Percentiles rank a stretch among this genome's conserved stretches.
phyloP scores from a whole-genome alignment of 2,113 vertebrate genomes.

The Nothobranchius kuhntae region DNA sequence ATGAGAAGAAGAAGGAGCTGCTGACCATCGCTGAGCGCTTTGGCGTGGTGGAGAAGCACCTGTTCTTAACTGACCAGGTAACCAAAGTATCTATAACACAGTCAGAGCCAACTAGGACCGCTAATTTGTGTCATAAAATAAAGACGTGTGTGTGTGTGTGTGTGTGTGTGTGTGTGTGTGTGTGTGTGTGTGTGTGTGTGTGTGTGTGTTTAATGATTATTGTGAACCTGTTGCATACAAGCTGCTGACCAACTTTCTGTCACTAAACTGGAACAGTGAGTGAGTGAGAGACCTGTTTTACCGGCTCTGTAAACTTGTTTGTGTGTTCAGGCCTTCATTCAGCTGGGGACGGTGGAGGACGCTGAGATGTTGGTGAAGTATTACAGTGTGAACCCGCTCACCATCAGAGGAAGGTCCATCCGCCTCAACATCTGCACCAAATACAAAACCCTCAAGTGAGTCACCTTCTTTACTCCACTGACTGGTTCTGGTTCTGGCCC shows the following conservation, averaged over 20 bases:
- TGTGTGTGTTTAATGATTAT: too few species aligned
- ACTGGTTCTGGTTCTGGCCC: too few species aligned
- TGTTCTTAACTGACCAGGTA: slow-evolving; percentile 78
- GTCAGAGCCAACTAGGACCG: not conserved
- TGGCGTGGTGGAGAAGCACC: slow-evolving; percentile 78
- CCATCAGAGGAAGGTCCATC: slow-evolving; percentile 64
- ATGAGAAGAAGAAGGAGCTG: slow-evolving; percentile 77
- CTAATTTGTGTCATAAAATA: too few species aligned
- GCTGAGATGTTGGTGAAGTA: slow-evolving; percentile 94
- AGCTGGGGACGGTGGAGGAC: slow-evolving; percentile 89
- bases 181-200: too few species aligned
- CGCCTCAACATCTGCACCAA: slow-evolving; percentile 81
- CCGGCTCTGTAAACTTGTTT: not conserved
- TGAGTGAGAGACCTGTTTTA: too few species aligned
- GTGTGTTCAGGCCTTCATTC: slow-evolving; percentile 85
- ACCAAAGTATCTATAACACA: too few species aligned
- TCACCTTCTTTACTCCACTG: not conserved
- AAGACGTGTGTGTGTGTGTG: too few species aligned
- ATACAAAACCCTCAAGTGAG: slow-evolving; percentile 82
- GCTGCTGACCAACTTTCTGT: too few species aligned
- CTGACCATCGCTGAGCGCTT: slow-evolving; percentile 76
- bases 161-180: too few species aligned
- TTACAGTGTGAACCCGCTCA: slow-evolving; percentile 85
- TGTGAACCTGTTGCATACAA: too few species aligned
- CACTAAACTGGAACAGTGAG: too few species aligned